These are phyloP conservation scores for Xiphophorus maculatus DNA, from an alignment of 2,113 vertebrate species.

Conservation along the genomic window DNA sequence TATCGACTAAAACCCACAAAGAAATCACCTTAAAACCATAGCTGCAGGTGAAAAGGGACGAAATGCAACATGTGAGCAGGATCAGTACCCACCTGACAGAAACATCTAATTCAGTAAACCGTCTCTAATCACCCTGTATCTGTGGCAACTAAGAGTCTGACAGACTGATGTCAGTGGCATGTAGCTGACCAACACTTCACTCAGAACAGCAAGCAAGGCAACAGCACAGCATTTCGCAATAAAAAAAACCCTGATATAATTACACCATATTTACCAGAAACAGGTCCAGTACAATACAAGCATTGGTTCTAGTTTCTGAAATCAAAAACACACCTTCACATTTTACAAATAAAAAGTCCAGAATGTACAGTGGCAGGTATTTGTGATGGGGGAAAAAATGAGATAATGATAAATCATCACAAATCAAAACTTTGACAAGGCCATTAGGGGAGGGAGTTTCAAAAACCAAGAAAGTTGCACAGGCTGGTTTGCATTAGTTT, in stretches of 20 bases:
- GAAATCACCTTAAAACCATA: not conserved
- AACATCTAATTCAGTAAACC: conserved; percentile 56
- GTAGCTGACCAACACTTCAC: conserved; percentile 26
- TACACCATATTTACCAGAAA: not conserved
- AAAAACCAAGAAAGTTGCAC: too few species aligned
- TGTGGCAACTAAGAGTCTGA: conserved; percentile 59
- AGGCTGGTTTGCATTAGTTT: too few species aligned
- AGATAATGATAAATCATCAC: not conserved
- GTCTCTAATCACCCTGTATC: conserved; percentile 63
- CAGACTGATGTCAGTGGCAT: conserved; percentile 37
- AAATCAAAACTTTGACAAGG: not conserved
- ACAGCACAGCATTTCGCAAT: not conserved
- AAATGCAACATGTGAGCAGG: conserved; percentile 14
- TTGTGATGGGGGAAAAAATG: not conserved
- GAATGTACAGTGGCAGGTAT: not conserved
- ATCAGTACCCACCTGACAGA: conserved; percentile 37
- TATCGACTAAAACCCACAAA: not conserved
- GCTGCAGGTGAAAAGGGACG: conserved; percentile 12
- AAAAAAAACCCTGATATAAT: not conserved
- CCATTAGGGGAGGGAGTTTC: too few species aligned
- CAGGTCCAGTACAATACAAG: not conserved
- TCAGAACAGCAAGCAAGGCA: conserved; percentile 15
- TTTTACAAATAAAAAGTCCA: not conserved
- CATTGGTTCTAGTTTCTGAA: not conserved
- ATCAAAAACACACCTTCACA: not conserved